Evolutionary conservation across 2,888 invertebrate genomes (phyloP), one percentile per base, ranked within the genome.

Genomic region (Erynnis tages): DNA sequence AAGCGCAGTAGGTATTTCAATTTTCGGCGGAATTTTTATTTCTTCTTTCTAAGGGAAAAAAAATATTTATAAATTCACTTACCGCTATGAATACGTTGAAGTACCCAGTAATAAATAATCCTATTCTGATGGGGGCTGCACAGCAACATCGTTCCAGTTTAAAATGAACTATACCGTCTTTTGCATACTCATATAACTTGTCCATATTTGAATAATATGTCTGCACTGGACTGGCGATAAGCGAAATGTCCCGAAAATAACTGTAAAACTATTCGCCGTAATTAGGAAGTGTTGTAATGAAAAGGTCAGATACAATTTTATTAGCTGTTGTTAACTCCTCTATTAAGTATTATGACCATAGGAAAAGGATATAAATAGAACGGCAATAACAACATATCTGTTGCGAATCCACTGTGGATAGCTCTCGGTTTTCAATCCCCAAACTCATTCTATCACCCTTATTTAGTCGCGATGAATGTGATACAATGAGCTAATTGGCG

Each of bases 271-370:
- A 65, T 65, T 54, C 59, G 54, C 54, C 52, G 53, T 81, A 82
- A 83, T 81, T 70, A 83, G 83, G 83, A 84, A 74, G 76, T 60
- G 19, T 48, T 54, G 66, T 61, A 76, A 76, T 78, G 71, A 64
- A 68, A 76, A 78, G 80, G 82, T 71, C 76, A 67, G 59, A 62
- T 60, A 59, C 40, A 45, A 38, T 55, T 57, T 47, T 57, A 43
- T 53, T 55, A 41, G 37, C 27, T 29, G 32, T 49, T 53, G 54
- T 49, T 53, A 44, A 54, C 40, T 41, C 13, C 11, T 23, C 37
- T 25, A 46, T 37, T 37, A 37, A 23, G 35, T 8, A 21, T 21
- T 4, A 3, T 21, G 5, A 5, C 21, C 21, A 21, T n/a, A n/a
- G n/a, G n/a, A n/a, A n/a, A n/a, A n/a, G n/a, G n/a, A n/a, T n/a